Base-by-base conservation (phyloP, 2,113 vertebrate genomes). In the Prunella himalayana region DNA sequence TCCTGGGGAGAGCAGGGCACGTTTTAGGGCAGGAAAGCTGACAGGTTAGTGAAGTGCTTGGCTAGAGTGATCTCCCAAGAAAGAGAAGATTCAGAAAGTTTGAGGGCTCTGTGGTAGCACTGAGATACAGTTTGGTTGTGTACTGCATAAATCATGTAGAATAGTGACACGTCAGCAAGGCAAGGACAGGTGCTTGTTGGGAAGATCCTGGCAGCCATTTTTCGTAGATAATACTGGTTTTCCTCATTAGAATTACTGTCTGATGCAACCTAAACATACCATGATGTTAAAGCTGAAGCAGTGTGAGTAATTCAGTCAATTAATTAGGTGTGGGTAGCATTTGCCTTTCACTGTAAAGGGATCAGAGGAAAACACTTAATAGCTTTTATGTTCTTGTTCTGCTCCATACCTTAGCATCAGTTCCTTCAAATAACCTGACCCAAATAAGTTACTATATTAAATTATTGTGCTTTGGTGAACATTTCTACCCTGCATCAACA, bases 1-100 rank as follows among this genome's bases (percentile, higher is more conserved):
- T 24, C n/a, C 6, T 19, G 24, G 57, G 0, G 11, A 3, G 1
- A 41, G 49, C 2, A 0, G 45, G 18, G 13, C 49, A 41, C 0
- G 0, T 23, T 53, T 69, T 44, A 35, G 56, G 51, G 42, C 54
- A 69, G 59, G 59, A 91, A 50, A 61, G 23, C 31, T 65, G 25
- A 22, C 56, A 76, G 45, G 20, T 57, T 15, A 25, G 16, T 27
- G 19, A 71, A 45, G 13, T n/a, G 20, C 25, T 69, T 19, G 30
- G 23, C 50, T 72, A 14, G 49, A 41, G 51, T 14, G 12, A 63
- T 54, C 44, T 63, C 25, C 13, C 42, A 57, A 68, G 60, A 65
- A 60, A 65, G 22, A 53, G 44, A 64, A 47, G 31, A 54, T 79
- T 83, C 50, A 31, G 37, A 41, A 81, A 20, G 33, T 73, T 77